These are phyloP conservation scores for Drosophila limbata DNA, from an alignment of 2,888 invertebrate species.

Conservation along the genomic window DNA sequence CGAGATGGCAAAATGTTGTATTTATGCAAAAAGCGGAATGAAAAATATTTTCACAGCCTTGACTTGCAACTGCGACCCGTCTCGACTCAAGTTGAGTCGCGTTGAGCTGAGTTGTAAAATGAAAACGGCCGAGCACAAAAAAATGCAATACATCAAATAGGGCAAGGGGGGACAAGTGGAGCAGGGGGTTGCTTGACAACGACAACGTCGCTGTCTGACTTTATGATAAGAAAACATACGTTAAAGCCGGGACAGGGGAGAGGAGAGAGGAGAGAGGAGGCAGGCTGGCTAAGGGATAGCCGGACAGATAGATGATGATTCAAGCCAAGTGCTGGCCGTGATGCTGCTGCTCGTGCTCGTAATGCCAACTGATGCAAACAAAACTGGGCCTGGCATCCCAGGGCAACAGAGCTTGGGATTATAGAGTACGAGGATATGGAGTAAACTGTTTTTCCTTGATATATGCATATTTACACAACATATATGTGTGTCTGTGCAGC, in stretches of 20 bases:
- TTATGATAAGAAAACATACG: slow-evolving; percentile 74
- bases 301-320: slow-evolving; percentile 71
- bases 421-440: slow-evolving; percentile 7
- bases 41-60: slow-evolving; percentile 77
- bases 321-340: slow-evolving; percentile 52
- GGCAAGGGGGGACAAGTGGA: slow-evolving; percentile 12
- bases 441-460: background rate
- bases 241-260: slow-evolving; percentile 9
- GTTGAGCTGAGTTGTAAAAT: slow-evolving; percentile 61
- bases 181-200: slow-evolving; percentile 40
- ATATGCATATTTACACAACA: background rate
- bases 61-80: slow-evolving; percentile 67
- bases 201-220: slow-evolving; percentile 50
- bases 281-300: slow-evolving; percentile 16
- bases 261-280: background rate
- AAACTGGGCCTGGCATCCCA: slow-evolving; percentile 4
- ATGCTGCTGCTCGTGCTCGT: slow-evolving; percentile 9
- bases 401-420: slow-evolving; percentile 9
- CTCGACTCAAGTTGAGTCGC: slow-evolving; percentile 27
- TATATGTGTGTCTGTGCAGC: background rate
- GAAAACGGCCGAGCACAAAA: slow-evolving; percentile 50
- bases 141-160: slow-evolving; percentile 75
- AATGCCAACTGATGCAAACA: slow-evolving; percentile 34
- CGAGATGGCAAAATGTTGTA: slow-evolving; percentile 66
- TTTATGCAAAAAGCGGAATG: slow-evolving; percentile 76